Evolutionary conservation across 2,888 invertebrate species (phyloP).

Genomic region (Polydrusus tereticollis): DNA sequence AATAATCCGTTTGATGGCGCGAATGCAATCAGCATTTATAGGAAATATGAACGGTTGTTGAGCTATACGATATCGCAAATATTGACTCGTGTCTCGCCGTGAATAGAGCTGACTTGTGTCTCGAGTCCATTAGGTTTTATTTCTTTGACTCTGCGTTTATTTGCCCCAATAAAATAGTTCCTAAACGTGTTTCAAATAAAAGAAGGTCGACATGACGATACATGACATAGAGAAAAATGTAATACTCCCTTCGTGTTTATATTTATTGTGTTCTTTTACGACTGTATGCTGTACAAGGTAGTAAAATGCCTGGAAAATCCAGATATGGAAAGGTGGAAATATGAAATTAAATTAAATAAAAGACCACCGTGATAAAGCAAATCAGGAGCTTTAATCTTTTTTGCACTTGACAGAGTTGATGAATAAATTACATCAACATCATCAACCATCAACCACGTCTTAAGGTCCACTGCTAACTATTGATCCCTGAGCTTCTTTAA

Average conservation of each 20-base stretch:
- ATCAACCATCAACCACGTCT: no score
- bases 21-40: conserved; percentile 67
- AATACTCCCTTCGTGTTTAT: conserved; percentile 4
- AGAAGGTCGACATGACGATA: conserved; percentile 12
- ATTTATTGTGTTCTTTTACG: conserved; percentile 13
- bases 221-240: conserved; percentile 2
- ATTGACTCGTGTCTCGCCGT: conserved; percentile 55
- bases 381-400: no score
- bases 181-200: conserved; percentile 20
- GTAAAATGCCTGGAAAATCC: neutral
- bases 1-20: conserved; percentile 66
- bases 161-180: conserved; percentile 18
- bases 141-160: conserved; percentile 19
- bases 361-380: no score
- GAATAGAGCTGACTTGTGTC: conserved; percentile 47
- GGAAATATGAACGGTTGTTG: conserved; percentile 60
- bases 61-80: conserved; percentile 60
- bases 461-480: no score
- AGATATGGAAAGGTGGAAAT: neutral
- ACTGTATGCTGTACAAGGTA: no score
- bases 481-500: no score
- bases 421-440: no score
- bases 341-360: neutral
- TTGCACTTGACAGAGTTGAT: no score
- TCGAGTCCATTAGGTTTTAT: conserved; percentile 29